Evolutionary conservation across 2,888 invertebrate genomes (phyloP).

Genomic region (Abrostola tripartita): DNA sequence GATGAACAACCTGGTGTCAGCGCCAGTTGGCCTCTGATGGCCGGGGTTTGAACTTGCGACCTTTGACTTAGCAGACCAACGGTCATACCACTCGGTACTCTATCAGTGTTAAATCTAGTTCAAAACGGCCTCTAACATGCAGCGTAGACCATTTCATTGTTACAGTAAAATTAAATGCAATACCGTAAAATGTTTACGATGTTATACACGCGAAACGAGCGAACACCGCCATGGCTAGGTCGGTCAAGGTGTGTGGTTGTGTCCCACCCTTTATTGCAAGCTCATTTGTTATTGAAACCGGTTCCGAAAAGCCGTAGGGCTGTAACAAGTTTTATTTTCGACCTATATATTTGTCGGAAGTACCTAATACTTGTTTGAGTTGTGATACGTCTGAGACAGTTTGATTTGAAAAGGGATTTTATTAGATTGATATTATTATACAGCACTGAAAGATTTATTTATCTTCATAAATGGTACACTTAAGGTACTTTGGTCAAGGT

Average conservation of each 20-base stretch:
- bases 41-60: too few species aligned
- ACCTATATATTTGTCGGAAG: slow-evolving; percentile 24
- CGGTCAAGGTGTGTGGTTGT: slow-evolving; percentile 62
- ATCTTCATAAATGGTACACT: too few species aligned
- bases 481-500: slow-evolving; percentile 59
- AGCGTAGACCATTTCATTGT: slow-evolving; percentile 17
- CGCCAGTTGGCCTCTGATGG: too few species aligned
- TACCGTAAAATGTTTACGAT: slow-evolving; percentile 45
- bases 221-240: slow-evolving; percentile 46
- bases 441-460: too few species aligned
- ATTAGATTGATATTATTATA: too few species aligned
- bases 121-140: not conserved
- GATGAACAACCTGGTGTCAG: too few species aligned
- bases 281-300: slow-evolving; percentile 37
- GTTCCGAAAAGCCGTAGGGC: slow-evolving; percentile 41
- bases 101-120: slow-evolving; percentile 13
- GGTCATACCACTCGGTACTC: too few species aligned
- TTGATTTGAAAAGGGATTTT: not conserved
- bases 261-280: slow-evolving; percentile 55
- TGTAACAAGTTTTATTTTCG: not conserved
- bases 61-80: too few species aligned
- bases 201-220: slow-evolving; percentile 52
- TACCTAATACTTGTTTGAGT: not conserved
- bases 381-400: not conserved
- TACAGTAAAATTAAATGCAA: slow-evolving; percentile 47